Percentiles rank a stretch among this genome's conserved stretches.
Evolutionary conservation across 1,140 invertebrate species (phyloP).

Genomic region (Micrasema minimum): DNA sequence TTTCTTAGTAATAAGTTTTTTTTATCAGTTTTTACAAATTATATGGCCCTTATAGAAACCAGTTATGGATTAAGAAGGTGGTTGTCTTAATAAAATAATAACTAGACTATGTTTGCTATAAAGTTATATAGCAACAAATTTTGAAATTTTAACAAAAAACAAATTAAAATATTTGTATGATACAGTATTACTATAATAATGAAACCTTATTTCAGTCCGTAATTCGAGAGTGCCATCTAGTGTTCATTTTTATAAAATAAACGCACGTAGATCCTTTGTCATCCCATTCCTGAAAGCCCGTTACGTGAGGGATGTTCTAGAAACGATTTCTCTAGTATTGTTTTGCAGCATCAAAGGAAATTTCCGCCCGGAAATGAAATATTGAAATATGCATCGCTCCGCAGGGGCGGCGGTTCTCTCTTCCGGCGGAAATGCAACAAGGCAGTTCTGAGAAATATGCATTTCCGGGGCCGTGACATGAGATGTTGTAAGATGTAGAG

Average conservation of each 20-base stretch:
- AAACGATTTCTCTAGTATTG: conserved; percentile 38
- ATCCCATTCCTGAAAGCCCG: conserved; percentile 12
- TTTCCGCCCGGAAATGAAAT: conserved; percentile 47
- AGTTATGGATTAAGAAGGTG: too few species aligned
- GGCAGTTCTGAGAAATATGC: conserved; percentile 34
- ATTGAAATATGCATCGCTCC: conserved; percentile 50
- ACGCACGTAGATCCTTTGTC: conserved; percentile 29
- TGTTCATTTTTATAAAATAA: conserved; percentile 33
- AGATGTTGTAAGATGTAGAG: not conserved
- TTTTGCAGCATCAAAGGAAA: conserved; percentile 45
- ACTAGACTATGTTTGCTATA: too few species aligned
- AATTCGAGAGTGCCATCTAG: conserved; percentile 9
- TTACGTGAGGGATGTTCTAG: conserved; percentile 30
- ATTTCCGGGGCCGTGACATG: conserved; percentile 25
- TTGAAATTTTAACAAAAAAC: too few species aligned
- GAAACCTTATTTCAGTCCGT: too few species aligned
- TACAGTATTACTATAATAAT: too few species aligned
- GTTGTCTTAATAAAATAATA: too few species aligned
- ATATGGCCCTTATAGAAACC: too few species aligned
- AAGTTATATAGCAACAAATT: too few species aligned
- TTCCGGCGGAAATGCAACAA: conserved; percentile 39
- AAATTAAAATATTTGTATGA: too few species aligned
- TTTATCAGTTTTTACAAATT: too few species aligned
- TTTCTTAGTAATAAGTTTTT: too few species aligned
- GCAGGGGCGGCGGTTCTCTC: conserved; percentile 27